These are phyloP conservation scores for Penelope pileata DNA, from an alignment of 2,113 vertebrate species.

Conservation along the genomic window DNA sequence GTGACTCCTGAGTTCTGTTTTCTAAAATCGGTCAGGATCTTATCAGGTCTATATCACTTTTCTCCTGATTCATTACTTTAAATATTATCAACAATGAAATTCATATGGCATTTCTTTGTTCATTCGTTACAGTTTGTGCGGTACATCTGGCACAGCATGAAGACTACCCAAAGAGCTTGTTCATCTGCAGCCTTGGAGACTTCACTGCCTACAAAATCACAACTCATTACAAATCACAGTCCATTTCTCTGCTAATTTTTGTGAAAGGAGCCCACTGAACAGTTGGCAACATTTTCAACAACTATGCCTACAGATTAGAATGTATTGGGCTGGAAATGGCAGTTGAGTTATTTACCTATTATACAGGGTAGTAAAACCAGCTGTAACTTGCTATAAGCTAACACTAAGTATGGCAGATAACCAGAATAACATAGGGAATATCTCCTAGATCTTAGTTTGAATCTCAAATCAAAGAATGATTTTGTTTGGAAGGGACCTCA, in stretches of 20 bases:
- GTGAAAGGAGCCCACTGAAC: neutral
- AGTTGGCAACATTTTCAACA: neutral
- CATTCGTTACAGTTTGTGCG: neutral
- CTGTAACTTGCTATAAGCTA: neutral
- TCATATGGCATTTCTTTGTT: neutral
- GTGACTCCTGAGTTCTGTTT: neutral
- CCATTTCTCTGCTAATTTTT: neutral
- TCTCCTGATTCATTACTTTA: neutral
- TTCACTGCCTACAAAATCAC: neutral
- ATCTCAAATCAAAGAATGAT: neutral
- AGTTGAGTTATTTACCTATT: neutral
- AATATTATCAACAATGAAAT: constrained; percentile 1
- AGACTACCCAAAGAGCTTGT: neutral
- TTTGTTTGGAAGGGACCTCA: no score
- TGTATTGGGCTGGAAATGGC: neutral
- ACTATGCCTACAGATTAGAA: neutral
- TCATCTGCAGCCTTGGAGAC: constrained; percentile 34
- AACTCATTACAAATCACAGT: neutral
- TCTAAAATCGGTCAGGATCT: constrained; percentile 23
- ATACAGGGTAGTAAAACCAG: neutral
- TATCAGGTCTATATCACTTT: neutral
- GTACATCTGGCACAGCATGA: neutral
- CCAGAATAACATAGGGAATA: neutral
- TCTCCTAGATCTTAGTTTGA: neutral
- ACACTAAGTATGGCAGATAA: neutral